Percentiles rank a stretch among this genome's conserved stretches.
Conservation (phyloP, 2,888 invertebrate genomes). For the Peribatodes rhomboidaria region DNA sequence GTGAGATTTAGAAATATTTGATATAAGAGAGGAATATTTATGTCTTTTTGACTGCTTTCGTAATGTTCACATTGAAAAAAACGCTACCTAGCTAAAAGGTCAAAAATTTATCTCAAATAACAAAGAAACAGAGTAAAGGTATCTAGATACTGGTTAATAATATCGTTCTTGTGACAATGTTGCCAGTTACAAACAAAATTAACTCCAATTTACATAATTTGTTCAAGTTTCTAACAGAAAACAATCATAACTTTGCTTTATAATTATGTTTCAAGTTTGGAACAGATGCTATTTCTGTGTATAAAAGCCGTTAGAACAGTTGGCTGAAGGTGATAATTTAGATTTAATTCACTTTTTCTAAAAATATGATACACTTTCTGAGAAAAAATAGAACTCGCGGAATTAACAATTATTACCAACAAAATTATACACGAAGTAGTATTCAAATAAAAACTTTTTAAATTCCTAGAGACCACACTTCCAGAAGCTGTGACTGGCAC, state of each 20-base stretch:
- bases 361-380: neutral
- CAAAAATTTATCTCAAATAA: neutral
- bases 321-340: slow-evolving; percentile 4
- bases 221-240: slow-evolving; percentile 28
- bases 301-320: slow-evolving; percentile 15
- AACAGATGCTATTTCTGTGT: slow-evolving; percentile 22
- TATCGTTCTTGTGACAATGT: slow-evolving; percentile 73
- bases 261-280: slow-evolving; percentile 17
- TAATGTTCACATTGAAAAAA: too few relatives aligned
- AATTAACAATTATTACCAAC: neutral
- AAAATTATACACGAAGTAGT: neutral
- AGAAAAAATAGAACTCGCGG: neutral
- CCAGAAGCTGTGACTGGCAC: too few relatives aligned
- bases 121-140: neutral
- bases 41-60: too few relatives aligned
- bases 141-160: slow-evolving; percentile 1
- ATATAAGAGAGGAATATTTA: too few relatives aligned
- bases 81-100: neutral
- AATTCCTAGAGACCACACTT: too few relatives aligned
- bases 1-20: neutral
- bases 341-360: neutral
- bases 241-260: slow-evolving; percentile 31
- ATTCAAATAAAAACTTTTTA: too few relatives aligned
- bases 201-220: slow-evolving; percentile 24
- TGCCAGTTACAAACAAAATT: slow-evolving; percentile 40